These are phyloP conservation scores for Malacoctenus gilli DNA, from an alignment of 2,797 vertebrate species.

Conservation along the genomic window DNA sequence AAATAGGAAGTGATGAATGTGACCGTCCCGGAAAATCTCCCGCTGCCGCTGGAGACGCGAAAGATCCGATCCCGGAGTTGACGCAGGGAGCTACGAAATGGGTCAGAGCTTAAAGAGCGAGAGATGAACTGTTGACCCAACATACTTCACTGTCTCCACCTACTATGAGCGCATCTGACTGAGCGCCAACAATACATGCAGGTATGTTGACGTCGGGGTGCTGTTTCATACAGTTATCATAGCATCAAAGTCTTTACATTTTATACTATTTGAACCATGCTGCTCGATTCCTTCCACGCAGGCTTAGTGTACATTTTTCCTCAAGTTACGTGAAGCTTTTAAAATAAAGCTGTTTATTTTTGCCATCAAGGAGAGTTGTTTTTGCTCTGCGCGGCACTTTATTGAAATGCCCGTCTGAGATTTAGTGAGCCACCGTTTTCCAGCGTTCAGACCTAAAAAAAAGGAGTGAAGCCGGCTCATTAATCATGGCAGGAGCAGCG, in stretches of 20 bases:
- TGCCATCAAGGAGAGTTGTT: background rate
- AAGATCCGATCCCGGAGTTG: conserved; percentile 47
- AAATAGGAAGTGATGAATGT: conserved; percentile 61
- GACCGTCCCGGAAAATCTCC: conserved; percentile 36
- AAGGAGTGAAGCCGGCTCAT: conserved; percentile 1
- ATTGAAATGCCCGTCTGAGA: conserved; percentile 9
- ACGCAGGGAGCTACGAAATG: too few relatives aligned
- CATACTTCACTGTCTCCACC: conserved; percentile 23
- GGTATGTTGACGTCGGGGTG: too few relatives aligned
- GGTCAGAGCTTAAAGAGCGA: conserved; percentile 38
- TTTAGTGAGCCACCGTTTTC: background rate
- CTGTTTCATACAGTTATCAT: background rate
- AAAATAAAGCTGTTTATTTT: background rate
- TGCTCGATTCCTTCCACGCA: background rate
- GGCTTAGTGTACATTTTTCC: conserved; percentile 1
- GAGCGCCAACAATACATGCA: too few relatives aligned
- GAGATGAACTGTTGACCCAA: conserved; percentile 26
- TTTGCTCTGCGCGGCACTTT: too few relatives aligned
- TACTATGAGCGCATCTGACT: too few relatives aligned
- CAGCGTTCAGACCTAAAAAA: conserved; percentile 5
- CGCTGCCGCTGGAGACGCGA: conserved; percentile 30
- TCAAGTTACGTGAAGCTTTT: background rate
- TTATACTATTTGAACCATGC: background rate
- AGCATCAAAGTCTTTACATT: background rate
- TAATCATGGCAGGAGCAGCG: conserved; percentile 5